These are phyloP conservation scores for Drosophila lowei DNA, from an alignment of 1,140 invertebrate genomes.

Conservation along the genomic window DNA sequence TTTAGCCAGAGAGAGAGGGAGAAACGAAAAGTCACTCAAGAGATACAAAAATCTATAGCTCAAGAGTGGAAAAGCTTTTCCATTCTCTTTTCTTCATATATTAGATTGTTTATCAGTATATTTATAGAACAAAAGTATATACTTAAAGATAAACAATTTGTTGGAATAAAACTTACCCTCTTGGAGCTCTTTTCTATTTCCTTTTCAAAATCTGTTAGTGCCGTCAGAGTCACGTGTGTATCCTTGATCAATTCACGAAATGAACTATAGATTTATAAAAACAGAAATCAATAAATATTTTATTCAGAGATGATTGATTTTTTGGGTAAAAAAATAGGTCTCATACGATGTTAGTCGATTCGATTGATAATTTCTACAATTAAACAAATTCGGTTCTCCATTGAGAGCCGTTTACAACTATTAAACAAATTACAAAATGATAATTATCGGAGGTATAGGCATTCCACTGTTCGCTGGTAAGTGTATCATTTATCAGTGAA, in stretches of 20 bases:
- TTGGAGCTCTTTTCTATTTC: slow-evolving; percentile 82
- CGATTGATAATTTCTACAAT: slow-evolving; percentile 13
- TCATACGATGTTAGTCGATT: slow-evolving; percentile 21
- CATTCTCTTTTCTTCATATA: slow-evolving; percentile 5
- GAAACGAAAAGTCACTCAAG: slow-evolving; percentile 48
- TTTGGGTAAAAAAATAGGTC: slow-evolving; percentile 24
- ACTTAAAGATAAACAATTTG: slow-evolving; percentile 30
- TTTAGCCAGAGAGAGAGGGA: slow-evolving; percentile 36
- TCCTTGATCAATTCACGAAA: slow-evolving; percentile 81
- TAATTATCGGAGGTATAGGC: not conserved
- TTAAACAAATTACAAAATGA: slow-evolving; percentile 2
- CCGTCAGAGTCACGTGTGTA: slow-evolving; percentile 75
- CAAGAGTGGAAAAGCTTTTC: slow-evolving; percentile 32
- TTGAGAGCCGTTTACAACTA: not conserved
- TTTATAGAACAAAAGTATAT: slow-evolving; percentile 29
- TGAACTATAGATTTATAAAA: slow-evolving; percentile 35
- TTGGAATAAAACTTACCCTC: slow-evolving; percentile 60
- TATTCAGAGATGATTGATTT: no score
- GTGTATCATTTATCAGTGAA: no score
- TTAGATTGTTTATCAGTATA: slow-evolving; percentile 34
- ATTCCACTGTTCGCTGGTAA: not conserved
- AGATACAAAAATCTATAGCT: slow-evolving; percentile 16
- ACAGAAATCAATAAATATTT: not conserved
- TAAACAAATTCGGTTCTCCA: slow-evolving; percentile 1
- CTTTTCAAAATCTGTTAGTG: slow-evolving; percentile 78